A percentile compares a stretch with the other conserved stretches of the same genome.
Conservation (phyloP, 1,140 invertebrate species). For the Rhizoglyphus robini region DNA sequence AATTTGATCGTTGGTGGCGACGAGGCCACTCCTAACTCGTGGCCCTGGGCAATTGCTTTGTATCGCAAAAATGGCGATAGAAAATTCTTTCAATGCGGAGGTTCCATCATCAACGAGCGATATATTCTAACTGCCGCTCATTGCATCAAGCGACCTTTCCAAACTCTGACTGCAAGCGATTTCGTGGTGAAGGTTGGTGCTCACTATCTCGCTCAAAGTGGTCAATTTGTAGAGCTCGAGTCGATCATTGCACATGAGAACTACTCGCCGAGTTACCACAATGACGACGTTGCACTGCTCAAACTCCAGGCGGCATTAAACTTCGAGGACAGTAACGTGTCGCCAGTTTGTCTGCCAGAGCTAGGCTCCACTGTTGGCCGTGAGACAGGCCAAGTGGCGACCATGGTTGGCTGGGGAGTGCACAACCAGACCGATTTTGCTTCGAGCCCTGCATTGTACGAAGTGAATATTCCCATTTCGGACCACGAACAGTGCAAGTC, state of each 20-base stretch:
- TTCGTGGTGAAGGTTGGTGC: constrained; percentile 18
- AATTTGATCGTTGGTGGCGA: constrained; percentile 26
- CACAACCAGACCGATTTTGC: neutral
- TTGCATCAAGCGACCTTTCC: constrained; percentile 36
- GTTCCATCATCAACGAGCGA: constrained; percentile 41
- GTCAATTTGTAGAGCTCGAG: neutral
- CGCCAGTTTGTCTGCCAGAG: constrained; percentile 23
- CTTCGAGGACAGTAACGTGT: constrained; percentile 16
- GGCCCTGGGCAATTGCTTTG: constrained; percentile 26
- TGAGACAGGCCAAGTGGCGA: constrained; percentile 46
- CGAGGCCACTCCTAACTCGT: constrained; percentile 23
- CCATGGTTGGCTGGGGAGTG: constrained; percentile 66
- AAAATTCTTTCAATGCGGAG: constrained; percentile 41
- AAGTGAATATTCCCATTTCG: constrained; percentile 13
- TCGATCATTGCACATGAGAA: constrained; percentile 23
- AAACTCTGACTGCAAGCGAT: neutral
- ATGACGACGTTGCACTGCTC: constrained; percentile 28
- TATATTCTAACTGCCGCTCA: constrained; percentile 50
- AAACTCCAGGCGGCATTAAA: constrained; percentile 8
- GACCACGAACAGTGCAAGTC: neutral
- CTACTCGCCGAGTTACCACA: constrained; percentile 19
- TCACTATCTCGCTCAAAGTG: constrained; percentile 4
- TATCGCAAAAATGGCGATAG: neutral
- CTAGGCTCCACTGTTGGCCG: neutral
- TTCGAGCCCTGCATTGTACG: neutral